A percentile compares a stretch with the other conserved stretches of the same genome.
Conservation (phyloP, 2,113 vertebrate genomes). For the Anguilla rostrata region DNA sequence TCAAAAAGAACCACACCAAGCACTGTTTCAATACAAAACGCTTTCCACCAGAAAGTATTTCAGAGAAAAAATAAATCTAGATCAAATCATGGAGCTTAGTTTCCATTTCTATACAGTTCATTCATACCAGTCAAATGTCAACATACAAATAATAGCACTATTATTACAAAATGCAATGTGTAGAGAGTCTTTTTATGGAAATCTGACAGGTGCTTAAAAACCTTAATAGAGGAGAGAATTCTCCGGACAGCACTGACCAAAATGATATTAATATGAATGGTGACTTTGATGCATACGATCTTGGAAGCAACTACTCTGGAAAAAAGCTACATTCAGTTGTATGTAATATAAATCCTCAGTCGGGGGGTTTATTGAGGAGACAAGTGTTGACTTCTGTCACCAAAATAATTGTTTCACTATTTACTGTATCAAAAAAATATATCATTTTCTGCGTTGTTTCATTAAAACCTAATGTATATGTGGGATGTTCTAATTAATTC, state of each 20-base stretch:
- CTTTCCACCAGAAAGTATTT: background rate
- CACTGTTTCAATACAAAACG: background rate
- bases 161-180: background rate
- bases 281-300: background rate
- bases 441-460: too few relatives aligned
- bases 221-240: background rate
- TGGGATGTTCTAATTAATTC: too few relatives aligned
- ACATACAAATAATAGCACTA: background rate
- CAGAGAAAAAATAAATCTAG: background rate
- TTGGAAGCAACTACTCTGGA: background rate
- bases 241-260: background rate
- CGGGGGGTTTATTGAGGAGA: too few relatives aligned
- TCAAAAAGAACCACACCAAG: background rate
- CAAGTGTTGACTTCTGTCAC: too few relatives aligned
- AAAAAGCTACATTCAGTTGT: background rate
- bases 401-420: too few relatives aligned
- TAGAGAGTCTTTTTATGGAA: background rate
- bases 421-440: too few relatives aligned
- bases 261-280: background rate
- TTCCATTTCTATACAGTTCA: background rate
- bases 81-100: background rate
- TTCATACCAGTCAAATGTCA: slow-evolving; percentile 9
- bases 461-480: too few relatives aligned
- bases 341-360: too few relatives aligned
- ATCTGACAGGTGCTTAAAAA: slow-evolving; percentile 6